phyloP scores from a whole-genome alignment of 2,888 invertebrate species.

The Leucania comma region DNA sequence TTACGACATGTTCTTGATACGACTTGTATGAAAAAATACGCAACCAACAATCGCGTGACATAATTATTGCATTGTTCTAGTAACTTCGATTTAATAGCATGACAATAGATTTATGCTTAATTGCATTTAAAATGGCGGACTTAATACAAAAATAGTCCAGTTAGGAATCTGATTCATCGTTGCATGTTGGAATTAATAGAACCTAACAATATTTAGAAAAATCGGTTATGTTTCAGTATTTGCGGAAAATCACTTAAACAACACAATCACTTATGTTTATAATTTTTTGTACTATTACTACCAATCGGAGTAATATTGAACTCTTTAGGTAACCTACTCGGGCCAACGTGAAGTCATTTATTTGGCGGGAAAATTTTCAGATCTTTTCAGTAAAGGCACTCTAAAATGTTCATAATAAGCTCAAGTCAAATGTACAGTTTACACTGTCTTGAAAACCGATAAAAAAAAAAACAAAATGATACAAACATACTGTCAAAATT shows the following conservation, averaged over 20 bases:
- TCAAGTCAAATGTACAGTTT: background rate
- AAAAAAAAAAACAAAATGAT: slow-evolving; percentile 1
- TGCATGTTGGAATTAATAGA: too few relatives aligned
- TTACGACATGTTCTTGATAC: background rate
- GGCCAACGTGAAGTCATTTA: background rate
- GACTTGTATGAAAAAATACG: slow-evolving; percentile 17
- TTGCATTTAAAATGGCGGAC: slow-evolving; percentile 33
- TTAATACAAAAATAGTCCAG: background rate
- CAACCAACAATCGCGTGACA: background rate
- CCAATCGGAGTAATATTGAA: background rate
- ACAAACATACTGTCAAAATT: background rate
- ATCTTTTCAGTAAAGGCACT: background rate
- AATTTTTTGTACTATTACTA: background rate
- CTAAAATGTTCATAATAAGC: background rate
- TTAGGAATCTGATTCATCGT: background rate
- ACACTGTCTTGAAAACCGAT: background rate
- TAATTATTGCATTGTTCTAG: slow-evolving; percentile 34
- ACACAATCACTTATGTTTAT: too few relatives aligned
- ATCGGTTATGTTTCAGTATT: background rate
- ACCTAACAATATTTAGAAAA: background rate
- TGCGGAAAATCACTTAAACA: background rate
- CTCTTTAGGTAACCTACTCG: background rate
- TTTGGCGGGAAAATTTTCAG: background rate
- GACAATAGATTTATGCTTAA: background rate
- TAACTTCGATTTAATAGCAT: slow-evolving; percentile 22